Evolutionary conservation across 2,797 vertebrate genomes (phyloP).

Genomic region (Melanotaenia nigrans): DNA sequence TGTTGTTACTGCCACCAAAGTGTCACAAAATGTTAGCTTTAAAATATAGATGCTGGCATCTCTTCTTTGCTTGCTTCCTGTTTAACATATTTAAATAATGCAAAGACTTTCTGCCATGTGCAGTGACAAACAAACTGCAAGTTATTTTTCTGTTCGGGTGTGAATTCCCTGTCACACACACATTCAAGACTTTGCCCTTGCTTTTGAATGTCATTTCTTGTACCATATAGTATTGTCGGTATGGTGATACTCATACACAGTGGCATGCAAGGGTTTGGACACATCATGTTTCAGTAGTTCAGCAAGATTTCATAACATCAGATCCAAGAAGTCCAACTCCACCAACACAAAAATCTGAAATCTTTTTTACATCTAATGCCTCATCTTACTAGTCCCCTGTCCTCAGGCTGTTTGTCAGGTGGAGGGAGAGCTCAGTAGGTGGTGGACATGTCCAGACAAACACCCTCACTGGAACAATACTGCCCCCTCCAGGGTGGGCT

Average conservation of each 20-base stretch:
- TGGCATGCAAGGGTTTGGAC: no score
- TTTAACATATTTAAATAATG: background rate
- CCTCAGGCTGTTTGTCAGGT: conserved; percentile 41
- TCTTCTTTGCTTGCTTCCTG: background rate
- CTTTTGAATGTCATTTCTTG: background rate
- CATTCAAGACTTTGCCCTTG: background rate
- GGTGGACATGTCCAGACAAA: conserved; percentile 52
- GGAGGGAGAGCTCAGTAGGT: conserved; percentile 25
- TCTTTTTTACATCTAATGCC: conserved; percentile 3
- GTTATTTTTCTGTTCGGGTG: background rate
- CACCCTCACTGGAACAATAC: conserved; percentile 59
- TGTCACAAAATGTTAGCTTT: background rate
- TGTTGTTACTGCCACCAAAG: background rate
- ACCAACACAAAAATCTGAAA: background rate
- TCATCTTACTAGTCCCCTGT: conserved; percentile 24
- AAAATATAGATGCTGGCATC: background rate
- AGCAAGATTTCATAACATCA: background rate
- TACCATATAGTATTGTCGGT: no score
- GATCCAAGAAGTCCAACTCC: background rate
- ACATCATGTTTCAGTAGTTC: background rate
- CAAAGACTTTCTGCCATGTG: background rate
- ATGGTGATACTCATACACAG: no score
- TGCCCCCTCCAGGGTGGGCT: conserved; percentile 70
- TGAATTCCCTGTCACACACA: background rate
- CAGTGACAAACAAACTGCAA: background rate